Evolutionary conservation across 2,888 invertebrate genomes (phyloP).

Genomic region (Barypeithes pellucidus): DNA sequence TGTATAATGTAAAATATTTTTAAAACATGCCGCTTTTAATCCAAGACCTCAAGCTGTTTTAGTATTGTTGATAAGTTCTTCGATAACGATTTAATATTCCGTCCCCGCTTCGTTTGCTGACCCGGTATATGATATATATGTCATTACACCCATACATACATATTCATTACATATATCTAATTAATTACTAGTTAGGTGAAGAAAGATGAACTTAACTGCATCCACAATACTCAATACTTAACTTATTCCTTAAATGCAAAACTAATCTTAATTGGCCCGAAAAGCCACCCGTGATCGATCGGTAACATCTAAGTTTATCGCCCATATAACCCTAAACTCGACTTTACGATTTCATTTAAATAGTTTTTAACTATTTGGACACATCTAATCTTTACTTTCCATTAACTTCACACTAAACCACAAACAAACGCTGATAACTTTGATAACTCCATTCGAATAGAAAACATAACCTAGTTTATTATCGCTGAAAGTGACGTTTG

Average conservation of each 20-base stretch:
- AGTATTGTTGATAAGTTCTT: too few relatives aligned
- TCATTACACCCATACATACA: too few relatives aligned
- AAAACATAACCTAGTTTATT: slow-evolving; percentile 34
- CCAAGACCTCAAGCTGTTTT: too few relatives aligned
- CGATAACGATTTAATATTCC: too few relatives aligned
- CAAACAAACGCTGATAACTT: slow-evolving; percentile 28
- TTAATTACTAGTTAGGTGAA: too few relatives aligned
- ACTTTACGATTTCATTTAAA: slow-evolving; percentile 56
- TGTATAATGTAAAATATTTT: too few relatives aligned
- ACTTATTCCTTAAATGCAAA: not conserved
- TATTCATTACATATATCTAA: too few relatives aligned
- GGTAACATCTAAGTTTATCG: slow-evolving; percentile 43
- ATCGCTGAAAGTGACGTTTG: slow-evolving; percentile 55
- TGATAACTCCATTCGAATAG: slow-evolving; percentile 33
- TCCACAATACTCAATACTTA: too few relatives aligned
- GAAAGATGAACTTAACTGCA: too few relatives aligned
- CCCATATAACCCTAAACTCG: slow-evolving; percentile 27
- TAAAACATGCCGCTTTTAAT: too few relatives aligned
- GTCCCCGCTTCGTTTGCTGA: too few relatives aligned
- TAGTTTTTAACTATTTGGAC: slow-evolving; percentile 58
- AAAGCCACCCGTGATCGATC: slow-evolving; percentile 33
- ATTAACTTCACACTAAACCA: slow-evolving; percentile 57
- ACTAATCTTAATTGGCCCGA: slow-evolving; percentile 44
- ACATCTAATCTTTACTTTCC: slow-evolving; percentile 59
- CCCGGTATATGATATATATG: too few relatives aligned